These are phyloP conservation scores for Solenodon paradoxus DNA, from an alignment of 2,113 vertebrate species.

Conservation along the genomic window DNA sequence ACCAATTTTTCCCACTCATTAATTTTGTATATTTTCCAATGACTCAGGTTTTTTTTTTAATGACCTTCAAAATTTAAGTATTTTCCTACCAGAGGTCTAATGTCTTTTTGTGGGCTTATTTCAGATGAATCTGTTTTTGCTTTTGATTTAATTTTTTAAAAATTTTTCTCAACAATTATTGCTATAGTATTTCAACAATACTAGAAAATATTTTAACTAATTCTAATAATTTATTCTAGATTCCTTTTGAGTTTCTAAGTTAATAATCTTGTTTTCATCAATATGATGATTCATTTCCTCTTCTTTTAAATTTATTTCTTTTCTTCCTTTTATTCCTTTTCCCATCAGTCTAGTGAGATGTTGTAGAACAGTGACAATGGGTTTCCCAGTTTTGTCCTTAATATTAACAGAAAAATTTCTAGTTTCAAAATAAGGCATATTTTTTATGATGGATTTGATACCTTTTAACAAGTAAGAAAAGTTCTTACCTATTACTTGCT, in stretches of 20 bases:
- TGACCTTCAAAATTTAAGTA: not conserved
- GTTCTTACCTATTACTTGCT: not conserved
- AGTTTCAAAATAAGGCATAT: not conserved
- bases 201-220: not conserved
- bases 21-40: conserved; percentile 3
- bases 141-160: not conserved
- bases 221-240: not conserved
- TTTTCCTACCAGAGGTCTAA: not conserved
- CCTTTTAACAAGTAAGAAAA: not conserved
- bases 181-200: not conserved
- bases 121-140: not conserved
- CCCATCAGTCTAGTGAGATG: not conserved
- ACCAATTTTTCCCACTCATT: not conserved
- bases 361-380: not conserved
- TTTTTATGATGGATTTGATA: not conserved
- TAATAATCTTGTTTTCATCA: not conserved
- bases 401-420: not conserved
- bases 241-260: not conserved
- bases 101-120: not conserved
- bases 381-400: not conserved
- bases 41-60: not conserved
- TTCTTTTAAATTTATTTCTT: not conserved
- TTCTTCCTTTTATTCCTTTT: not conserved
- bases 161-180: not conserved
- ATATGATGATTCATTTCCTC: not conserved